Conservation (phyloP, 2,888 invertebrate species). For the Salticus scenicus region DNA sequence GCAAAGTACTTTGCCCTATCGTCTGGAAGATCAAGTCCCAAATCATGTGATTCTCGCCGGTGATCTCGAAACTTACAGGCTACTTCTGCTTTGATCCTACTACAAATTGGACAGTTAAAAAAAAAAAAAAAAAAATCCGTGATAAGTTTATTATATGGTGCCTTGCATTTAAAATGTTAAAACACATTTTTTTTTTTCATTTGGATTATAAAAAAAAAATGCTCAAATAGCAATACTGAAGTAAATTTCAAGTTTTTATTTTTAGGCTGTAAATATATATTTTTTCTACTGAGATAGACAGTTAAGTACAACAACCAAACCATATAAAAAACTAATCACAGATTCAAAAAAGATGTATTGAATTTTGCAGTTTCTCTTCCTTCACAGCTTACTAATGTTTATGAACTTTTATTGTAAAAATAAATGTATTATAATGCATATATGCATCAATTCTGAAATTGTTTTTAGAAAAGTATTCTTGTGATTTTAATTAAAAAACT, state of each 20-base stretch:
- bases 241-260: too few species aligned
- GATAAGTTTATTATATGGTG: neutral
- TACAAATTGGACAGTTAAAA: neutral
- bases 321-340: slow-evolving; percentile 19
- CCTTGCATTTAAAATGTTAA: neutral
- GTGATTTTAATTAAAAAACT: neutral
- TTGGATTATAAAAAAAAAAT: too few species aligned
- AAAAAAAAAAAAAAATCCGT: neutral
- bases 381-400: slow-evolving; percentile 23
- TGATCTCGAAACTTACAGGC: slow-evolving; percentile 48
- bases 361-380: slow-evolving; percentile 16
- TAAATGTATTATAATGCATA: slow-evolving; percentile 56
- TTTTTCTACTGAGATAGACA: too few species aligned
- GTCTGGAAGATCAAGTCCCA: slow-evolving; percentile 50
- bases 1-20: slow-evolving; percentile 44
- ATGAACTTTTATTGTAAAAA: slow-evolving; percentile 51
- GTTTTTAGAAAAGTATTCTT: slow-evolving; percentile 29
- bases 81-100: slow-evolving; percentile 51
- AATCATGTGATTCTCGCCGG: slow-evolving; percentile 59
- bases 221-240: too few species aligned
- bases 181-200: neutral
- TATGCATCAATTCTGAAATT: slow-evolving; percentile 34
- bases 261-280: too few species aligned
- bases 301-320: too few species aligned
- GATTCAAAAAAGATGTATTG: slow-evolving; percentile 35